Percentiles rank a stretch among this genome's conserved stretches.
phyloP scores from a whole-genome alignment of 2,888 invertebrate species.

The Eucera pruinosa region DNA sequence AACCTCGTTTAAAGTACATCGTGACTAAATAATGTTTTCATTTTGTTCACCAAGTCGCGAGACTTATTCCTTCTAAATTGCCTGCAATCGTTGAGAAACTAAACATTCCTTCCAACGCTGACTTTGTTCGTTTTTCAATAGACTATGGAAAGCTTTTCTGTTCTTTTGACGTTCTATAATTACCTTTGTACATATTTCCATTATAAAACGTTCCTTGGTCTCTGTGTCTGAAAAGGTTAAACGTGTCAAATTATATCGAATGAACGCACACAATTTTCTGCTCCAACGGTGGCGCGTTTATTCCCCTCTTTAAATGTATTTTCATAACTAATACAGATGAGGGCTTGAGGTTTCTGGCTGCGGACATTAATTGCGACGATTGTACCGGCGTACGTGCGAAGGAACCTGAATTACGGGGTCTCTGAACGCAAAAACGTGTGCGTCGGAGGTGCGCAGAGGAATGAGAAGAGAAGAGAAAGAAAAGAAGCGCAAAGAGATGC shows the following conservation, averaged over 20 bases:
- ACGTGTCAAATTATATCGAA: neutral
- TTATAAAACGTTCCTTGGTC: too few species aligned
- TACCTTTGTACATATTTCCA: too few species aligned
- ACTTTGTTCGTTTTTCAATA: too few species aligned
- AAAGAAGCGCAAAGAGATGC: conserved; percentile 67
- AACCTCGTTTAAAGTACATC: neutral
- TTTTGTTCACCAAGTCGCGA: neutral
- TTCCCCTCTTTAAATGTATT: neutral
- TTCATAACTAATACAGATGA: conserved; percentile 10
- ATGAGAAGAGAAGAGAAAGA: conserved; percentile 35
- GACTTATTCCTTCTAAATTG: neutral
- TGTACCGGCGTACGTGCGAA: conserved; percentile 66
- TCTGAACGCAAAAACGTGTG: conserved; percentile 65
- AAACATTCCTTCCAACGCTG: too few species aligned
- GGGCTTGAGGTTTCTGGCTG: conserved; percentile 14
- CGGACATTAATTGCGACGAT: conserved; percentile 63
- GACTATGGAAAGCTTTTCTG: too few species aligned
- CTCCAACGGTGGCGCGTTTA: neutral
- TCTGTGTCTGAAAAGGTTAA: too few species aligned
- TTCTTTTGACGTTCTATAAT: too few species aligned
- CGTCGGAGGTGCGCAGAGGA: conserved; percentile 43
- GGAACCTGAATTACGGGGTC: conserved; percentile 71
- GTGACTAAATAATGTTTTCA: conserved; percentile 1
- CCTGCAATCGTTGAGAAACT: neutral
- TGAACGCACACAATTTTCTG: neutral